These are phyloP conservation scores for Sesamia nonagrioides DNA, from an alignment of 1,140 invertebrate genomes.

Conservation along the genomic window DNA sequence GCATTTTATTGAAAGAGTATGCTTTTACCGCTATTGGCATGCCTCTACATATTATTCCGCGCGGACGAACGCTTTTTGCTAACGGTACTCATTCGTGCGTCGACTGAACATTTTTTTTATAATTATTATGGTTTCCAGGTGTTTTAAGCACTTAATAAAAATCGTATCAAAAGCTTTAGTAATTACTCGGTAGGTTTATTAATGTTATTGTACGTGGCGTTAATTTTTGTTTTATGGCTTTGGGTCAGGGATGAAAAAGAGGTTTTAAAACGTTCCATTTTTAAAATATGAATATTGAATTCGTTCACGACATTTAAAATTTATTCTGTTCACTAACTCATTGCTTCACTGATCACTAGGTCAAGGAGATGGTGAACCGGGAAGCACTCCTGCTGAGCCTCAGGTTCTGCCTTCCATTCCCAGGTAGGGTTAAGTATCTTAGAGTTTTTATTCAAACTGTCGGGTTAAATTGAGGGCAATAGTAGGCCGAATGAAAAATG, in stretches of 20 bases:
- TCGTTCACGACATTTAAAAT: too few relatives aligned
- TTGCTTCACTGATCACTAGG: too few relatives aligned
- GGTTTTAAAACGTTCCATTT: too few relatives aligned
- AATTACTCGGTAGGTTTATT: not conserved
- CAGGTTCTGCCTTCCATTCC: too few relatives aligned
- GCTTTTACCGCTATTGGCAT: slow-evolving; percentile 39
- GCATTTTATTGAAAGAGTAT: slow-evolving; percentile 31
- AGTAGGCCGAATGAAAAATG: too few relatives aligned
- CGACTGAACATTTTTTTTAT: not conserved
- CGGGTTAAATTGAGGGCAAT: too few relatives aligned
- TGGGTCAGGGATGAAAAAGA: not conserved
- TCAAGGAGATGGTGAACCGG: too few relatives aligned
- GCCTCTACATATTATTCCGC: slow-evolving; percentile 26
- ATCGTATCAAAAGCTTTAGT: slow-evolving; percentile 4
- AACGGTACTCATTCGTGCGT: slow-evolving; percentile 1
- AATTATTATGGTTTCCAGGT: slow-evolving; percentile 19
- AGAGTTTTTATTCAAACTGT: too few relatives aligned
- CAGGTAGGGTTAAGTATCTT: too few relatives aligned
- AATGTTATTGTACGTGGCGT: not conserved
- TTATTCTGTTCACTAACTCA: too few relatives aligned
- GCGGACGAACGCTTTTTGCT: slow-evolving; percentile 4
- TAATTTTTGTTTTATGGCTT: slow-evolving; percentile 13
- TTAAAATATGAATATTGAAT: too few relatives aligned
- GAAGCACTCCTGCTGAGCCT: too few relatives aligned
- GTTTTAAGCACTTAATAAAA: slow-evolving; percentile 32